Evolutionary conservation across 2,888 invertebrate species (phyloP).

Genomic region (Cordilura impudica): DNA sequence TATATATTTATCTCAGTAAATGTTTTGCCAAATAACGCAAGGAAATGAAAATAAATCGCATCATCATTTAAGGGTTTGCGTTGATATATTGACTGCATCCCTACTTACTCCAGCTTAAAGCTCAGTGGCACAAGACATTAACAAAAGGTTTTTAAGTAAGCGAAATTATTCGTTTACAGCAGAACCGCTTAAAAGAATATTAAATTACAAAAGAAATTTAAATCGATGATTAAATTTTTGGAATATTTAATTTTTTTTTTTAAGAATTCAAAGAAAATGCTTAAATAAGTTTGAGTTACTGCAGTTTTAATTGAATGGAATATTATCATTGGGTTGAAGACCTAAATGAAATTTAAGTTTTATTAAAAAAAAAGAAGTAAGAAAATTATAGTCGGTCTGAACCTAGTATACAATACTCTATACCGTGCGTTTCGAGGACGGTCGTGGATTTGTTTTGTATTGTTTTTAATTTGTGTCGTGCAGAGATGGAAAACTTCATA

Average conservation of each 20-base stretch:
- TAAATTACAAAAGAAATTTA: not conserved
- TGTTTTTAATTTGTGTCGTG: no score
- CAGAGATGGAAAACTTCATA: no score
- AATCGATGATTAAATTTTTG: not conserved
- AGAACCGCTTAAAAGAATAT: not conserved
- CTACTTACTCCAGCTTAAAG: not conserved
- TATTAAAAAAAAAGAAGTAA: no score
- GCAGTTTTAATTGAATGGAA: no score
- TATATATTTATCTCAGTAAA: not conserved
- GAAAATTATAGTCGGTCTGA: no score
- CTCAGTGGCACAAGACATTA: not conserved
- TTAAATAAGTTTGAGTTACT: no score
- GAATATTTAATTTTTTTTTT: not conserved
- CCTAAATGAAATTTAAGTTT: no score
- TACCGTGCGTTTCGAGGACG: no score
- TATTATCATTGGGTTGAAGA: no score
- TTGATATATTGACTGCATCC: constrained; percentile 38
- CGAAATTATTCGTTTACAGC: not conserved
- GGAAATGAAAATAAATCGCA: constrained; percentile 41
- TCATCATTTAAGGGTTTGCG: constrained; percentile 38
- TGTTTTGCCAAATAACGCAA: not conserved
- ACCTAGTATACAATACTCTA: no score
- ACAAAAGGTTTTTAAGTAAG: not conserved
- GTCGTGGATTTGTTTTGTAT: no score
- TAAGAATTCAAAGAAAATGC: no score